Evolutionary conservation across 2,888 invertebrate species (phyloP).

Genomic region (Hipparchia semele): DNA sequence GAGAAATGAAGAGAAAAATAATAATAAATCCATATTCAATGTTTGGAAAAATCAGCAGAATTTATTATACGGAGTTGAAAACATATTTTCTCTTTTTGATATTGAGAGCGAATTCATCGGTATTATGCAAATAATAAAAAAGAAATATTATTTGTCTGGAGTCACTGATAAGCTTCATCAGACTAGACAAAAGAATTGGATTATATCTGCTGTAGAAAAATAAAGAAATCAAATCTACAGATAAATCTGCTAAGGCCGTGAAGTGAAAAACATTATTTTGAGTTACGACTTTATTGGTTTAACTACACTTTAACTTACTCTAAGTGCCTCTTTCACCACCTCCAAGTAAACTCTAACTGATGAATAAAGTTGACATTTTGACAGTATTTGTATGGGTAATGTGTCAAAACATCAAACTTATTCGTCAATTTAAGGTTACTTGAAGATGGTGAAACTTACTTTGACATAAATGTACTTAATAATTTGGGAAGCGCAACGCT

Average conservation of each 20-base stretch:
- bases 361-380: no score
- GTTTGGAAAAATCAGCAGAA: conserved; percentile 6
- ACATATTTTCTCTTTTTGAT: conserved; percentile 17
- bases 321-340: no score
- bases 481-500: no score
- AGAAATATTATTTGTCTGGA: conserved; percentile 2
- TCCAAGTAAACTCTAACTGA: no score
- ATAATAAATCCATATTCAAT: conserved; percentile 1
- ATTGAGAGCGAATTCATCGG: conserved; percentile 6
- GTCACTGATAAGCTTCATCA: neutral
- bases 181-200: neutral
- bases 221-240: neutral
- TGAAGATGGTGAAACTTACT: no score
- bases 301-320: no score
- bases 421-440: no score
- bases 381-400: no score
- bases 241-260: neutral
- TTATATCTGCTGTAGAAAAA: neutral
- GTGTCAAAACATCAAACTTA: no score
- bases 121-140: conserved; percentile 8
- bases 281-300: no score
- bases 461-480: no score
- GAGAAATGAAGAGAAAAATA: conserved; percentile 1
- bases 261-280: neutral
- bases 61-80: neutral